Base-by-base conservation (phyloP, 2,797 vertebrate genomes). In the Diglossa cyanea region DNA sequence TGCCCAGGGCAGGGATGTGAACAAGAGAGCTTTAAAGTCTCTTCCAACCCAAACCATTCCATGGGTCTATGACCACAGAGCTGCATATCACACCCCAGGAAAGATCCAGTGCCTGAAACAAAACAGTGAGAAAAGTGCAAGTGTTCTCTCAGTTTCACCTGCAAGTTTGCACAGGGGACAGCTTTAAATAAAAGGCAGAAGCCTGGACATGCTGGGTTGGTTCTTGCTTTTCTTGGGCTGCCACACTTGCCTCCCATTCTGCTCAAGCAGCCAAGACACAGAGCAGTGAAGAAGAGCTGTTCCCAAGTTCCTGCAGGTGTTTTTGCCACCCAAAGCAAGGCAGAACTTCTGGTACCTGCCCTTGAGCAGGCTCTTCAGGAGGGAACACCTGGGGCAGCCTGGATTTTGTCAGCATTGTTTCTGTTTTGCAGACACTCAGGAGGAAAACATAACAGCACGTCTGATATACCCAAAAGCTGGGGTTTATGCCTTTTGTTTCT, bases 251-350 rank as follows among this genome's bases (percentile, higher is more conserved):
- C 40, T 73, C 31, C 24, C 10, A 8, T 17, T 65, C 31, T 73
- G 72, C 58, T 68, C n/a, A 20, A 73, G 60, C 39, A 68, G 68
- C 30, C 45, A 68, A 89, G 54, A 17, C 31, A 30, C 20, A 54
- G 24, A 35, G 35, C 61, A 68, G 30, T 0, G 17, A 18, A 72
- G 50, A 62, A 78, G 51, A 66, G 51, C 61, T 37, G 73, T 9
- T 55, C 10, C 26, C 0, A 0, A 2, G 9, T 1, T 67, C 19
- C 67, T 61, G 31, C 11, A 62, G 54, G 5, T 72, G 4, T 5
- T 28, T 39, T 19, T 39, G 28, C 42, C 30, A 19, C 7, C 37
- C 67, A 37, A 66, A 45, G 17, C 35, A 54, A 53, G 55, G 48
- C 77, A 88, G 63, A 47, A 25, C 51, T 47, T 42, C 45, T 24